Percentiles rank a stretch among this genome's conserved stretches.
Evolutionary conservation across 2,888 invertebrate genomes (phyloP).

Genomic region (Phytoseiulus persimilis): DNA sequence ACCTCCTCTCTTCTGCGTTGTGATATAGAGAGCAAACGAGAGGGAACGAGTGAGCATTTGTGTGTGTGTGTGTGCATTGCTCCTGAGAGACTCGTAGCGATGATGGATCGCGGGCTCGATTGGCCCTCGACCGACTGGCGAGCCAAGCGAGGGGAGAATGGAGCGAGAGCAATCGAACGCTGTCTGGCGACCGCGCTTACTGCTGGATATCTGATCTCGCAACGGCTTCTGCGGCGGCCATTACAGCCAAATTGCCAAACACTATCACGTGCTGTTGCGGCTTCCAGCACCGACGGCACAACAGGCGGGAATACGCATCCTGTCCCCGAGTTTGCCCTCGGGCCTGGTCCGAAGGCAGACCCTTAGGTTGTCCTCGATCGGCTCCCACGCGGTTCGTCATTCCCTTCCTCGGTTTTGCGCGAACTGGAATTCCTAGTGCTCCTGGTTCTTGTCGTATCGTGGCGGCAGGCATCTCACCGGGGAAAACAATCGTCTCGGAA

Average conservation of each 20-base stretch:
- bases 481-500: too few species aligned
- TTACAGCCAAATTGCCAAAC: conserved; percentile 37
- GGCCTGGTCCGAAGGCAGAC: neutral
- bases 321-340: neutral
- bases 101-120: conserved; percentile 30
- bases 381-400: neutral
- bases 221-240: conserved; percentile 10
- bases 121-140: neutral
- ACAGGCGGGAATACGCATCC: neutral
- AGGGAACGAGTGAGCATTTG: neutral
- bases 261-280: conserved; percentile 11
- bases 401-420: too few species aligned
- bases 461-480: too few species aligned
- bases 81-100: conserved; percentile 35
- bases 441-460: too few species aligned
- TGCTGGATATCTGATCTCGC: conserved; percentile 32
- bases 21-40: conserved; percentile 5
- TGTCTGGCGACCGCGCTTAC: conserved; percentile 27
- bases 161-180: neutral
- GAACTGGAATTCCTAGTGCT: too few species aligned
- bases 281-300: neutral
- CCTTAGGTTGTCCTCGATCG: neutral
- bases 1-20: neutral
- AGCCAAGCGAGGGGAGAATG: neutral
- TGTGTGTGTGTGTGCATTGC: conserved; percentile 19